Conservation (phyloP, 2,113 vertebrate species). For the Gallinago jamesoni region DNA sequence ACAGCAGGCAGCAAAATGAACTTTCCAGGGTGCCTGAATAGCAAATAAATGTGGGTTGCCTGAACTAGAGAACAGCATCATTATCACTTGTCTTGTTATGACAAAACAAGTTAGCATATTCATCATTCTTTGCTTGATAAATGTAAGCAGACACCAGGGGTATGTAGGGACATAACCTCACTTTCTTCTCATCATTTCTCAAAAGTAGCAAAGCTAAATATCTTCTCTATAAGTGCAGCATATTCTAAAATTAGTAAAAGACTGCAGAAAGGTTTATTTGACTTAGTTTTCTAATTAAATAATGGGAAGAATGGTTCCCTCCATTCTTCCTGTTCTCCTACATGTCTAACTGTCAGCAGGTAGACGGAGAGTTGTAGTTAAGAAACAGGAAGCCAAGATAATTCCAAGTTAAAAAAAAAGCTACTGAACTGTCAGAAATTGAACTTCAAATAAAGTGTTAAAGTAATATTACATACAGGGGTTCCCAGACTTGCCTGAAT, state of each 20-base stretch:
- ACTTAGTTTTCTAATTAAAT: neutral
- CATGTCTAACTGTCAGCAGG: neutral
- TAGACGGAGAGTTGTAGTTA: neutral
- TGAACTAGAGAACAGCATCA: conserved; percentile 5
- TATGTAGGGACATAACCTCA: neutral
- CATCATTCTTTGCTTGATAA: conserved; percentile 11
- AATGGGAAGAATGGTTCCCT: neutral
- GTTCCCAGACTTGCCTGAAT: neutral
- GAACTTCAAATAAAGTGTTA: neutral
- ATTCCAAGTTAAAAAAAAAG: neutral
- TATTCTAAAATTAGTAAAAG: neutral
- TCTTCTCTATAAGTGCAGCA: neutral
- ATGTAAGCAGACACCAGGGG: neutral
- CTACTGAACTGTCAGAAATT: neutral
- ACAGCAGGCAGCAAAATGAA: conserved; percentile 24
- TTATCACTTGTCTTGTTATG: conserved; percentile 11
- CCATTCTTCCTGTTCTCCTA: neutral
- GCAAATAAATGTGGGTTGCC: conserved; percentile 25
- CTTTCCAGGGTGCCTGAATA: conserved; percentile 8
- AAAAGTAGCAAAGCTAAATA: neutral
- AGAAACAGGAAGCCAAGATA: neutral
- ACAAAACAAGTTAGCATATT: conserved; percentile 25
- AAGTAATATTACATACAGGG: neutral
- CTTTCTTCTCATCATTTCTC: neutral
- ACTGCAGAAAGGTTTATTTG: neutral